These are phyloP conservation scores for Rapana venosa DNA, from an alignment of 2,888 invertebrate genomes.

Conservation along the genomic window DNA sequence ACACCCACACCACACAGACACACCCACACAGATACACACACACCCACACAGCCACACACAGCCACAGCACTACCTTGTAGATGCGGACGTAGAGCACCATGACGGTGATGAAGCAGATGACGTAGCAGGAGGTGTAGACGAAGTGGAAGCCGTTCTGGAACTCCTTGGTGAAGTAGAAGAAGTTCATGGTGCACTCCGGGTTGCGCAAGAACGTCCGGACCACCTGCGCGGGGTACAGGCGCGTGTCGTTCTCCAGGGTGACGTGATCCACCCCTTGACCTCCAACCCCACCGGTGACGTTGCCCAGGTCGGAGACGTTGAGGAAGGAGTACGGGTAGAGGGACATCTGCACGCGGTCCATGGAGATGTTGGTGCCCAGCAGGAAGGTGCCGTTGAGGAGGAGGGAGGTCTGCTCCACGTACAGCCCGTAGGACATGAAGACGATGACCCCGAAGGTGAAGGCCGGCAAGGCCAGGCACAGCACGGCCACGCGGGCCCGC, in stretches of 20 bases:
- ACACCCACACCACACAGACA: too few relatives aligned
- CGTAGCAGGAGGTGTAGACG: slow-evolving; percentile 62
- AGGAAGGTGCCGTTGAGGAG: slow-evolving; percentile 23
- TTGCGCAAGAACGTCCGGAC: slow-evolving; percentile 2
- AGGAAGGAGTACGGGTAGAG: neutral
- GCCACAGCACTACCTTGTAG: slow-evolving; percentile 52
- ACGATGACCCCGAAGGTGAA: slow-evolving; percentile 57
- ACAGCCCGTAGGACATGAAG: slow-evolving; percentile 47
- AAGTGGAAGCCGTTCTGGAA: slow-evolving; percentile 60
- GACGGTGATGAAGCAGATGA: slow-evolving; percentile 64
- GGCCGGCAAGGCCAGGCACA: slow-evolving; percentile 56
- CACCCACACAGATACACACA: neutral
- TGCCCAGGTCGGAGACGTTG: neutral
- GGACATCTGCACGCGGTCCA: neutral
- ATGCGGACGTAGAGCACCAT: slow-evolving; percentile 70
- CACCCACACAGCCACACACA: neutral
- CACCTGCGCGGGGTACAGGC: neutral
- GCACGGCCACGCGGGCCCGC: slow-evolving; percentile 60
- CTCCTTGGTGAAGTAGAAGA: slow-evolving; percentile 52
- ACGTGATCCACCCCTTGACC: neutral
- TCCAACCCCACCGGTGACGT: neutral
- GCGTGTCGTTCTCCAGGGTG: neutral
- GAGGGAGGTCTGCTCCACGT: slow-evolving; percentile 16
- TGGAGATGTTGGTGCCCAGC: slow-evolving; percentile 32
- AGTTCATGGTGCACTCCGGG: slow-evolving; percentile 54